Conservation (phyloP, 2,113 vertebrate species). For the Microtus pennsylvanicus region DNA sequence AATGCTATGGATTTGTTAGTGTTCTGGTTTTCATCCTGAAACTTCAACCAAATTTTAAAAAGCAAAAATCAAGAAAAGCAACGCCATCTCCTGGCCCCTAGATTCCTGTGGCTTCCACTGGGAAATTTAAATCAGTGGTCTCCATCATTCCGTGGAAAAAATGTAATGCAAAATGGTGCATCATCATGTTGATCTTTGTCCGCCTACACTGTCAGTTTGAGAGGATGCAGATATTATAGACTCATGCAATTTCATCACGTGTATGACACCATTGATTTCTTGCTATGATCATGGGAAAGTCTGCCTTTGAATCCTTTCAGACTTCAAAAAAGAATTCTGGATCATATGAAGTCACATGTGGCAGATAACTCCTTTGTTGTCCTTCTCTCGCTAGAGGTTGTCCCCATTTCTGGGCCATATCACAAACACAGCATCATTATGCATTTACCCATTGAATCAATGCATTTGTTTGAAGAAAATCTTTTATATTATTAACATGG, state of each 20-base stretch:
- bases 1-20: background rate
- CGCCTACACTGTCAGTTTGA: background rate
- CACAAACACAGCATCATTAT: background rate
- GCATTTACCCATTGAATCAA: background rate
- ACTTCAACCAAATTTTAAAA: slow-evolving; percentile 35
- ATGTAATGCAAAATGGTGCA: background rate
- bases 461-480: background rate
- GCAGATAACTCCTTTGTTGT: background rate
- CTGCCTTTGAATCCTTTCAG: background rate
- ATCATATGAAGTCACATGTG: background rate
- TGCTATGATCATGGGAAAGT: background rate
- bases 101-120: background rate
- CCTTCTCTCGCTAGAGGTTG: background rate
- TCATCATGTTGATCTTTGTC: background rate
- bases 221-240: background rate
- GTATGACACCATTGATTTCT: background rate
- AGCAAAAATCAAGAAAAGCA: background rate
- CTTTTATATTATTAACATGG: background rate
- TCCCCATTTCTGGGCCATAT: background rate
- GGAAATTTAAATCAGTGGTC: background rate
- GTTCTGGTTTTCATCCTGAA: background rate
- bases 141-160: background rate
- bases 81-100: background rate
- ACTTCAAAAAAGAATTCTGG: background rate
- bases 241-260: background rate